Evolutionary conservation across 1,140 invertebrate genomes (phyloP).

Genomic region (Araneus ventricosus): DNA sequence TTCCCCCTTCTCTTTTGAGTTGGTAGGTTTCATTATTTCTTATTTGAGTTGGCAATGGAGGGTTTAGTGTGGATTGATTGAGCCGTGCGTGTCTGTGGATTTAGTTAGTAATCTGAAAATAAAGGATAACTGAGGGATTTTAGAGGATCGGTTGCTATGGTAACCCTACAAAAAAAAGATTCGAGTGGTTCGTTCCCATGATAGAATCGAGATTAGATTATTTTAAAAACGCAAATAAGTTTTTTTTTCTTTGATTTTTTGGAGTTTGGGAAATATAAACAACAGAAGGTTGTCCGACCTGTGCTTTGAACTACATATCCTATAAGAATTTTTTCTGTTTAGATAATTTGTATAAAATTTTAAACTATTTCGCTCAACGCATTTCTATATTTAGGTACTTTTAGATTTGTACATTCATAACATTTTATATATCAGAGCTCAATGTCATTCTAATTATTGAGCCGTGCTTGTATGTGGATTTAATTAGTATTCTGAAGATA

Average conservation of each 20-base stretch:
- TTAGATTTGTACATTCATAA: too few species aligned
- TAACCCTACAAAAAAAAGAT: neutral
- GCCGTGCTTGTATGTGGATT: neutral
- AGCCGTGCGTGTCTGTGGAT: constrained; percentile 1
- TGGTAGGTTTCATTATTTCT: constrained; percentile 55
- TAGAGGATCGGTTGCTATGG: neutral
- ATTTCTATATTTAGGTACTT: too few species aligned
- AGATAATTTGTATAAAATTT: too few species aligned
- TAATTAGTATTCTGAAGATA: constrained; percentile 12
- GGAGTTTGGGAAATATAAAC: neutral
- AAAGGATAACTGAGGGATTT: neutral
- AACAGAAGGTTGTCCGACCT: too few species aligned
- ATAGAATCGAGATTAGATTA: neutral
- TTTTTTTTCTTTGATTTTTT: neutral
- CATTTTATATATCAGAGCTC: too few species aligned
- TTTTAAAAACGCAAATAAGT: neutral
- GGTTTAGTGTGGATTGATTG: neutral
- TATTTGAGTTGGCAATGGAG: constrained; percentile 43
- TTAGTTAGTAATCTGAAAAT: constrained; percentile 24
- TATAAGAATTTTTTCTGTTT: too few species aligned
- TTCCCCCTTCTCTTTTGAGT: neutral
- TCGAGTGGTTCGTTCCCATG: constrained; percentile 14
- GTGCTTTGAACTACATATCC: too few species aligned
- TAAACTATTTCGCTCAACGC: too few species aligned
- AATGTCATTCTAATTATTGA: too few species aligned